phyloP scores from a whole-genome alignment of 2,888 invertebrate genomes.

The Cotesia congregata region DNA sequence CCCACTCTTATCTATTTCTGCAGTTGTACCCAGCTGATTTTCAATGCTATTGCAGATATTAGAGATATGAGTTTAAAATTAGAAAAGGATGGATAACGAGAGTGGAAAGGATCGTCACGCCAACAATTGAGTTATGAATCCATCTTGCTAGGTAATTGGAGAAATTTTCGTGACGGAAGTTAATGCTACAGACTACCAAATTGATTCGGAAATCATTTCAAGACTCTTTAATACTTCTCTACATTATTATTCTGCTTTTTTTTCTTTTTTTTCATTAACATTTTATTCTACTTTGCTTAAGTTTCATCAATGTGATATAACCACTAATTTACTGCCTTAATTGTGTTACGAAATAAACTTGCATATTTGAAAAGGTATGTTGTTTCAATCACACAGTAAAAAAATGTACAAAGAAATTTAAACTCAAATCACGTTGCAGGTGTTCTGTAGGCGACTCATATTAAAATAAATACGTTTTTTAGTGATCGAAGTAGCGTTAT shows the following conservation, averaged over 20 bases:
- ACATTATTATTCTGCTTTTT: neutral
- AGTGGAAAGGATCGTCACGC: slow-evolving; percentile 30
- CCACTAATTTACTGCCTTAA: neutral
- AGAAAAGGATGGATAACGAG: slow-evolving; percentile 22
- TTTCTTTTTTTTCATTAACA: neutral
- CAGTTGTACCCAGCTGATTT: slow-evolving; percentile 32
- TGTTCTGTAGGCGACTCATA: no score
- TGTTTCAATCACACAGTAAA: no score
- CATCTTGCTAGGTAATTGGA: slow-evolving; percentile 52
- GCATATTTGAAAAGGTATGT: no score
- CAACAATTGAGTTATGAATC: slow-evolving; percentile 52
- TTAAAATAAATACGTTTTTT: no score
- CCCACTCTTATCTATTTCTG: slow-evolving; percentile 13
- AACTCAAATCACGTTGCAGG: no score
- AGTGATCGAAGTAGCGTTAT: no score
- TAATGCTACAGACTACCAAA: slow-evolving; percentile 47
- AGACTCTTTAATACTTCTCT: neutral
- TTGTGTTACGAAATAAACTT: no score
- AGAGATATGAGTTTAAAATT: slow-evolving; percentile 24
- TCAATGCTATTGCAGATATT: slow-evolving; percentile 28
- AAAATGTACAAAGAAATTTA: no score
- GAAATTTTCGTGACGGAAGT: slow-evolving; percentile 39
- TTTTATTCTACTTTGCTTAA: neutral
- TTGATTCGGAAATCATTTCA: slow-evolving; percentile 38
- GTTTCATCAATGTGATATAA: neutral